phyloP scores from a whole-genome alignment of 2,113 vertebrate species.

The Xiphophorus maculatus region DNA sequence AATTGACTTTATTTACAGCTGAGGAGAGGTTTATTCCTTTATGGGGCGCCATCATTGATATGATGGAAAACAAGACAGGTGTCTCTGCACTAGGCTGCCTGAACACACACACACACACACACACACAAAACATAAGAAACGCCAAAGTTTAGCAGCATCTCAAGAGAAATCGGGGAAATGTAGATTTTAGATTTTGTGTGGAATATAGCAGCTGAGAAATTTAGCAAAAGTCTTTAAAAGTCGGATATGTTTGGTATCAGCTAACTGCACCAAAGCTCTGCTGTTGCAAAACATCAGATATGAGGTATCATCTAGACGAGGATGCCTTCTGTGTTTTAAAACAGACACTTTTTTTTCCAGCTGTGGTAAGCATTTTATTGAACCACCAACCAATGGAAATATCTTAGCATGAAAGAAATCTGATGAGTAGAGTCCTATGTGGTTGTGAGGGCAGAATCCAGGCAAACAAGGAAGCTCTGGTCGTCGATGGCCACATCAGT shows the following conservation, averaged over 20 bases:
- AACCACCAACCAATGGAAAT: slow-evolving; percentile 24
- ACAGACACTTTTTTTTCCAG: background rate
- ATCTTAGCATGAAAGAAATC: slow-evolving; percentile 41
- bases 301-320: background rate
- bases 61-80: slow-evolving; percentile 18
- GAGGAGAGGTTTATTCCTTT: slow-evolving; percentile 15
- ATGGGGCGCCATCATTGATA: slow-evolving; percentile 4
- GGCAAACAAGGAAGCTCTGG: slow-evolving; percentile 53
- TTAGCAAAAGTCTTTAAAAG: background rate
- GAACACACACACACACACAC: no score
- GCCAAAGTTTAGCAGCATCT: background rate
- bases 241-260: no score
- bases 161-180: background rate
- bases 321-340: slow-evolving; percentile 3
- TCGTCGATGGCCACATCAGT: slow-evolving; percentile 62
- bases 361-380: slow-evolving; percentile 5
- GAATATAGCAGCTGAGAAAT: background rate
- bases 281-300: background rate
- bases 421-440: slow-evolving; percentile 45
- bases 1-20: slow-evolving; percentile 16
- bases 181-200: background rate
- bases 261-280: background rate
- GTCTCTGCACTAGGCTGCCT: background rate
- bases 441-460: slow-evolving; percentile 35
- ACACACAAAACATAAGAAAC: background rate